phyloP scores from a whole-genome alignment of 2,888 invertebrate genomes.

The Pogonocherus hispidulus region DNA sequence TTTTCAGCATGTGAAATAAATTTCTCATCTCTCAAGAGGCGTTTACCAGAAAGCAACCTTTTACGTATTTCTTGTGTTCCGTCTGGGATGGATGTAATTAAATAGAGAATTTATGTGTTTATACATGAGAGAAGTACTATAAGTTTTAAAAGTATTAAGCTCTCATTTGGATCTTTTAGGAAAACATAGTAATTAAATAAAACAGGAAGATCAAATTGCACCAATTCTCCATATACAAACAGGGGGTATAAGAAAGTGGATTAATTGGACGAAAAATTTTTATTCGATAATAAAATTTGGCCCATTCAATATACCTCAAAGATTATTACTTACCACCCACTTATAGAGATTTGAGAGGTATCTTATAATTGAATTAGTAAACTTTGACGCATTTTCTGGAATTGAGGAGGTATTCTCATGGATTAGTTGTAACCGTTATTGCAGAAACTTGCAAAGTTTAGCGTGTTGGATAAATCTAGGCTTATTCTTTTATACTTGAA shows the following conservation, averaged over 20 bases:
- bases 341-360: too few species aligned
- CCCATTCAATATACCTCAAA: too few species aligned
- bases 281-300: too few species aligned
- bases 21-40: neutral
- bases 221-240: too few species aligned
- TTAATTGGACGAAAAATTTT: too few species aligned
- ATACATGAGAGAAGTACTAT: neutral
- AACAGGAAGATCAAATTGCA: too few species aligned
- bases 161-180: too few species aligned
- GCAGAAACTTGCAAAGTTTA: neutral
- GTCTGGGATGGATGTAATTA: neutral
- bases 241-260: too few species aligned
- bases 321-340: too few species aligned
- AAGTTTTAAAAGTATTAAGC: neutral
- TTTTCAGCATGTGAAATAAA: neutral
- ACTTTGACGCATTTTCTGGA: neutral
- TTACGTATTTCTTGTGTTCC: neutral
- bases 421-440: neutral
- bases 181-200: too few species aligned
- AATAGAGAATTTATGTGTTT: slow-evolving; percentile 3
- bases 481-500: neutral
- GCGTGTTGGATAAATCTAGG: neutral
- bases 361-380: neutral
- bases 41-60: neutral
- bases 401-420: neutral